Evolutionary conservation across 2,113 vertebrate species (phyloP).

Genomic region (Syngnathoides biaculeatus): DNA sequence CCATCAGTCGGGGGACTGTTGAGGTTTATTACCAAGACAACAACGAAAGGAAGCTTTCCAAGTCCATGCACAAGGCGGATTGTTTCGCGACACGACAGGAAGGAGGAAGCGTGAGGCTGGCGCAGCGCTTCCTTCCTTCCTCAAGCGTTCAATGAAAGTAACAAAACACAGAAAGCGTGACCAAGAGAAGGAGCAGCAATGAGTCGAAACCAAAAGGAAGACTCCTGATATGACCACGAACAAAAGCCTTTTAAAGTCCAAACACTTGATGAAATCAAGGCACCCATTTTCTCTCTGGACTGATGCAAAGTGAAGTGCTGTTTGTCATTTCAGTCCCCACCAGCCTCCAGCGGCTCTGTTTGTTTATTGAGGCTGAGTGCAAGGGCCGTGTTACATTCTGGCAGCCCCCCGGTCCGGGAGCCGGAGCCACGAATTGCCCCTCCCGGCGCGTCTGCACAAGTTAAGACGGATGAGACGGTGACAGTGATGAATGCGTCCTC

Average conservation of each 20-base stretch:
- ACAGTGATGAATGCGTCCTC: constrained; percentile 66
- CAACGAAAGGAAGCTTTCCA: constrained; percentile 47
- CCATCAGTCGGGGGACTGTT: constrained; percentile 4
- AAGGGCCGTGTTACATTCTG: constrained; percentile 57
- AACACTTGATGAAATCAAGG: constrained; percentile 42
- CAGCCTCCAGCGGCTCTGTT: constrained; percentile 65
- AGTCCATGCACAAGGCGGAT: constrained; percentile 41
- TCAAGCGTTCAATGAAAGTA: constrained; percentile 72
- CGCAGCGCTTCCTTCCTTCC: constrained; percentile 72
- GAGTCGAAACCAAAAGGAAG: constrained; percentile 10
- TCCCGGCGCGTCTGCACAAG: constrained; percentile 48
- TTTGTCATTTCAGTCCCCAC: constrained; percentile 65
- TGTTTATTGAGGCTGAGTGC: constrained; percentile 72
- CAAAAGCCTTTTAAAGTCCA: constrained; percentile 42
- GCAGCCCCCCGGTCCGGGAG: constrained; percentile 59
- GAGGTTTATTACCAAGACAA: constrained; percentile 40
- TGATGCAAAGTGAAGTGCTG: constrained; percentile 46
- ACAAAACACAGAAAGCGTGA: constrained; percentile 44
- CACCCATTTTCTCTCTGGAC: constrained; percentile 23
- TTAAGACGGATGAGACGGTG: constrained; percentile 71
- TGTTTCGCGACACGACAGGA: constrained; percentile 77
- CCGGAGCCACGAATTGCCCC: constrained; percentile 25
- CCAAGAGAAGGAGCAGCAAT: constrained; percentile 29
- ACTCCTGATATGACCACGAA: constrained; percentile 36
- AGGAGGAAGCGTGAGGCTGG: constrained; percentile 73